Evolutionary conservation across 2,797 vertebrate genomes (phyloP).

Genomic region (Sandelia bainsii): DNA sequence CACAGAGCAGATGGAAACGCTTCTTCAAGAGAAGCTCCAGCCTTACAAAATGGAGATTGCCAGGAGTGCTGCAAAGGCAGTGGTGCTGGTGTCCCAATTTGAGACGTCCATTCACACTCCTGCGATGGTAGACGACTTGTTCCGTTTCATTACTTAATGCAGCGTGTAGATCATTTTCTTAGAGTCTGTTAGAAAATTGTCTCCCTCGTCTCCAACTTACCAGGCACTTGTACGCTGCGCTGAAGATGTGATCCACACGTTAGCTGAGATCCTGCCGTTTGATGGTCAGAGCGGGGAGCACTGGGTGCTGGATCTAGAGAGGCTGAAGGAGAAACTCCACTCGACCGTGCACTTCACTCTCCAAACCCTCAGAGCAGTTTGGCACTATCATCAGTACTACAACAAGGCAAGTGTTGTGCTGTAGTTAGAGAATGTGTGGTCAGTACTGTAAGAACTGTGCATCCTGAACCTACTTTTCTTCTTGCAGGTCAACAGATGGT

Average conservation of each 20-base stretch:
- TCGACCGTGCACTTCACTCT: slow-evolving; percentile 63
- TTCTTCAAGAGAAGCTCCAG: slow-evolving; percentile 76
- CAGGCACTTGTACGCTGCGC: slow-evolving; percentile 78
- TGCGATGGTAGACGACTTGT: slow-evolving; percentile 74
- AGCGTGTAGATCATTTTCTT: no score
- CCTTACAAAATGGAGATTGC: slow-evolving; percentile 71
- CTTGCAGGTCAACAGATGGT: slow-evolving; percentile 80
- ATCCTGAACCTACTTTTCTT: not conserved
- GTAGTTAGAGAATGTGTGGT: not conserved
- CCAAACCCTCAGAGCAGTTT: slow-evolving; percentile 75
- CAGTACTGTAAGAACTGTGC: not conserved
- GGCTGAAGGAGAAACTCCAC: slow-evolving; percentile 72
- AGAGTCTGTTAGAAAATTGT: no score
- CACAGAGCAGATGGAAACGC: slow-evolving; percentile 71
- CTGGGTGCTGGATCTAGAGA: slow-evolving; percentile 75
- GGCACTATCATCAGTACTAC: slow-evolving; percentile 75
- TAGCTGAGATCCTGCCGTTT: slow-evolving; percentile 47
- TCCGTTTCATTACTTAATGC: not conserved
- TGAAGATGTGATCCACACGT: slow-evolving; percentile 73
- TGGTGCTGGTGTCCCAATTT: slow-evolving; percentile 68
- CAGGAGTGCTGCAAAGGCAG: slow-evolving; percentile 59
- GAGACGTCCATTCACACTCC: slow-evolving; percentile 71
- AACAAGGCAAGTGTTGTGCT: slow-evolving; percentile 69
- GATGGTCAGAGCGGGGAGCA: slow-evolving; percentile 44
- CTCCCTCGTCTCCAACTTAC: not conserved